phyloP scores from a whole-genome alignment of 37 sponge, comb jelly and placozoan genomes.

The Diacarnus erythraeanus region DNA sequence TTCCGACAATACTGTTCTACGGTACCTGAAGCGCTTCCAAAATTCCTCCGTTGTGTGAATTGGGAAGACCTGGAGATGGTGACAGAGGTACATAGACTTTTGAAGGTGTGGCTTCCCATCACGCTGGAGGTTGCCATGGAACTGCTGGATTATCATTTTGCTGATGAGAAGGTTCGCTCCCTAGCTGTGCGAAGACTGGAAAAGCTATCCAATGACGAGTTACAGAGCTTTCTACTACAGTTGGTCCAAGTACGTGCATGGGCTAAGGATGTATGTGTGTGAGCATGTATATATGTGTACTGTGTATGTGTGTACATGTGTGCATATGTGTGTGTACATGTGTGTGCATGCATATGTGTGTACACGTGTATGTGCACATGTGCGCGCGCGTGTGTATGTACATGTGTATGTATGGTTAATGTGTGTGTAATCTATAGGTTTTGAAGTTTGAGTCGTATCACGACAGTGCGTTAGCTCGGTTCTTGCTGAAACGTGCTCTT shows the following conservation, averaged over 20 bases:
- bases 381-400: neutral
- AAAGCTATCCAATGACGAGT: slow-evolving; percentile 70
- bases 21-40: slow-evolving; percentile 83
- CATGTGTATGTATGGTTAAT: neutral
- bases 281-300: neutral
- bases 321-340: neutral
- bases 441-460: slow-evolving; percentile 92
- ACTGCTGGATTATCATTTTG: slow-evolving; percentile 86
- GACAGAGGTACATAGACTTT: slow-evolving; percentile 41
- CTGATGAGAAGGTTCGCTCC: slow-evolving; percentile 87
- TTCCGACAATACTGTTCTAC: slow-evolving; percentile 55
- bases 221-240: slow-evolving; percentile 77
- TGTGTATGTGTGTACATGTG: neutral
- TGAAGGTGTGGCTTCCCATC: slow-evolving; percentile 67
- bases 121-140: slow-evolving; percentile 82
- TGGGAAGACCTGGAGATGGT: slow-evolving; percentile 78
- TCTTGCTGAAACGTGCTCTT: slow-evolving; percentile 82
- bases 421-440: slow-evolving; percentile 15
- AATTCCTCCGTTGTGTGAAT: slow-evolving; percentile 80
- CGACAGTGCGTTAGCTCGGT: slow-evolving; percentile 81
- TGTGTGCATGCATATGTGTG: neutral
- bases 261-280: neutral
- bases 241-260: slow-evolving; percentile 72
- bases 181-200: slow-evolving; percentile 80
- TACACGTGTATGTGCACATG: neutral